Conservation (phyloP, 2,797 vertebrate species). For the Melanitta fusca region DNA sequence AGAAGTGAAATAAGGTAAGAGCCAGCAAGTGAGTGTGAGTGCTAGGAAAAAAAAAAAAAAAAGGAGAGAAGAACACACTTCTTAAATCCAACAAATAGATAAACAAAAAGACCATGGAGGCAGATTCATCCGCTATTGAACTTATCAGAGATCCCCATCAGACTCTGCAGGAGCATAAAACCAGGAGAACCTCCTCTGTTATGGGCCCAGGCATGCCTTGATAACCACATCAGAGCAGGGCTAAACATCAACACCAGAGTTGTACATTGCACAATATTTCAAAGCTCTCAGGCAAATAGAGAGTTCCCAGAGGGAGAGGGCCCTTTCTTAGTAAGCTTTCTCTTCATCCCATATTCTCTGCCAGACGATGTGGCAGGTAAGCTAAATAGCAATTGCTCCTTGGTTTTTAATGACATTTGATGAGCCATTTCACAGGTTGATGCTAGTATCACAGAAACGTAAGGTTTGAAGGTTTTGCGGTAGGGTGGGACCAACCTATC, state of each 20-base stretch:
- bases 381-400: not conserved
- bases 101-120: not conserved
- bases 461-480: not conserved
- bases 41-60: not conserved
- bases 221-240: not conserved
- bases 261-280: not conserved
- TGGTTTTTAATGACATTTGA: not conserved
- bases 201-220: not conserved
- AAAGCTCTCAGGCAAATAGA: not conserved
- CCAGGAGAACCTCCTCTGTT: not conserved
- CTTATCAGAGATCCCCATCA: not conserved
- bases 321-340: not conserved
- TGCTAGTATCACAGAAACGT: not conserved
- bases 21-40: fast-evolving
- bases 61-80: not conserved
- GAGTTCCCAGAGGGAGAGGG: not conserved
- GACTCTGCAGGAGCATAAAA: not conserved
- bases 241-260: not conserved
- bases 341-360: not conserved
- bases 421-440: not conserved
- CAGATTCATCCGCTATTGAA: not conserved
- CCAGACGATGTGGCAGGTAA: not conserved
- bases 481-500: not conserved
- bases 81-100: not conserved
- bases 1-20: not conserved